Evolutionary conservation across 2,797 vertebrate species (phyloP).

Genomic region (Synaphobranchus kaupii): DNA sequence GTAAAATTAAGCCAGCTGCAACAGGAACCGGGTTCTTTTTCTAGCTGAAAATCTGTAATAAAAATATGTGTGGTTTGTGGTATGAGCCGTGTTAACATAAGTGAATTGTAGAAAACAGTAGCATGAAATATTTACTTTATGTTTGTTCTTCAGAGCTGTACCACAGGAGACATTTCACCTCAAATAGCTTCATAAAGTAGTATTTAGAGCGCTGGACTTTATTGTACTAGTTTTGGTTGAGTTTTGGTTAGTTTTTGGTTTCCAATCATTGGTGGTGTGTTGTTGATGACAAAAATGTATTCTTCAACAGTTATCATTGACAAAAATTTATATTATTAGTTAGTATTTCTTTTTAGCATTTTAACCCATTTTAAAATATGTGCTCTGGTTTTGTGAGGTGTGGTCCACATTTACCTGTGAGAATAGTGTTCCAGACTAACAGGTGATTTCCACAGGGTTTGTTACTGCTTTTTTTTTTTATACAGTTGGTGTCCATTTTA

Average conservation of each 20-base stretch:
- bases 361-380: too few species aligned
- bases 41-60: background rate
- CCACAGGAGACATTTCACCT: background rate
- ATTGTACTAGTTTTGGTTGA: background rate
- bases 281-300: too few species aligned
- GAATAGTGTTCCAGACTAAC: too few species aligned
- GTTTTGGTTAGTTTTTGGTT: background rate
- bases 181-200: background rate
- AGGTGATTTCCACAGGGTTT: too few species aligned
- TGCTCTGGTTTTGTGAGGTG: too few species aligned
- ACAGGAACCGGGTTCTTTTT: background rate
- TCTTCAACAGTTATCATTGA: too few species aligned
- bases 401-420: too few species aligned
- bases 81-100: background rate
- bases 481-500: too few species aligned
- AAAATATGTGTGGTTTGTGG: background rate
- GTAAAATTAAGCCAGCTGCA: background rate
- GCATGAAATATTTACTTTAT: background rate
- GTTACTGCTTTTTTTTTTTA: too few species aligned
- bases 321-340: too few species aligned
- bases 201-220: background rate
- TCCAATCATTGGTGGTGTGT: background rate
- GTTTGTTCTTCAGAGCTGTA: background rate
- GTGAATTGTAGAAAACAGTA: background rate
- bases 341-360: too few species aligned